Percentiles rank a stretch among this genome's conserved stretches.
These are phyloP conservation scores for Zoanthus solanderi DNA, from an alignment of 92 coral and sea anemone species.

Conservation along the genomic window DNA sequence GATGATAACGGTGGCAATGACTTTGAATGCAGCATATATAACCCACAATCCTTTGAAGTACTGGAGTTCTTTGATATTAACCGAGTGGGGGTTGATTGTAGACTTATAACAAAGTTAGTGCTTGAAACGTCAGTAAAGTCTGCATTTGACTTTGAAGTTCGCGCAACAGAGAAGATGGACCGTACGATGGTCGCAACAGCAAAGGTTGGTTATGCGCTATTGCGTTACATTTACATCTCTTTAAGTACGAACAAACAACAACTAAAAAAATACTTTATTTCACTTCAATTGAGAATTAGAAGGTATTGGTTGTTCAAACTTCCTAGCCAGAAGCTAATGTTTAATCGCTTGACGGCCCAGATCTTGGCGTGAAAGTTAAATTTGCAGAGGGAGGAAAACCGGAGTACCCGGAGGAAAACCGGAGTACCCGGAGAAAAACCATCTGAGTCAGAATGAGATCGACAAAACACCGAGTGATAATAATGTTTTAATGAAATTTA, in stretches of 20 bases:
- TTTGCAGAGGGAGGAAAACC: too few species aligned
- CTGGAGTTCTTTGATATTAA: conserved; percentile 68
- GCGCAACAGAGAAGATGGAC: conserved; percentile 75
- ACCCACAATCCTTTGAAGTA: conserved; percentile 60
- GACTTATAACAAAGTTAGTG: conserved; percentile 57
- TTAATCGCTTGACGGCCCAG: too few species aligned
- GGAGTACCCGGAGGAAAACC: too few species aligned
- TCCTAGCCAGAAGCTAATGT: too few species aligned
- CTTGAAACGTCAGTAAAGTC: conserved; percentile 66
- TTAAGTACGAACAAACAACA: neutral
- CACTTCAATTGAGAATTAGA: too few species aligned
- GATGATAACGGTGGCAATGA: conserved; percentile 58
- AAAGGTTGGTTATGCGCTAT: conserved; percentile 29
- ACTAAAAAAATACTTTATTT: too few species aligned
- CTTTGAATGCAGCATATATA: conserved; percentile 73
- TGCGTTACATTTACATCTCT: neutral
- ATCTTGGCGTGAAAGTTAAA: too few species aligned
- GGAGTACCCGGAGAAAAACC: too few species aligned
- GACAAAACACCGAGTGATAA: too few species aligned
- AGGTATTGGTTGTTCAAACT: too few species aligned
- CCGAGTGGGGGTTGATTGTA: conserved; percentile 72
- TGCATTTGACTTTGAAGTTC: conserved; percentile 69
- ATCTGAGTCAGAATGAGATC: too few species aligned
- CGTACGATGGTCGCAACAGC: conserved; percentile 75
- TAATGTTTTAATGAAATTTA: too few species aligned